Conservation (phyloP, 2,888 invertebrate genomes). For the Caenorhabditis sp. region DNA sequence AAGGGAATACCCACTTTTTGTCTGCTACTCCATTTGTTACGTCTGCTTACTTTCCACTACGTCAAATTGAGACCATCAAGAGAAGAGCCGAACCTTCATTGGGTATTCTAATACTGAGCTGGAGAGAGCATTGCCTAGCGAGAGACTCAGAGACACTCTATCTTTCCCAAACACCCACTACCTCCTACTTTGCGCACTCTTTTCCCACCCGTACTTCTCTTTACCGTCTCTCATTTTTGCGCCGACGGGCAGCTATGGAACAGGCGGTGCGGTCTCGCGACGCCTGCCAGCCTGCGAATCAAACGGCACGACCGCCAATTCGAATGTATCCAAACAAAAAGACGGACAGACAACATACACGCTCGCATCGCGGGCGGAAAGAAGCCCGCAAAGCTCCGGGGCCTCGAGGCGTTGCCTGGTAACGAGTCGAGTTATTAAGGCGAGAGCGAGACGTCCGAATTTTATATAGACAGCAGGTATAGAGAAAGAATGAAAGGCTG, state of each 20-base stretch:
- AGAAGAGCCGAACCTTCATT: conserved; percentile 56
- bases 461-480: conserved; percentile 59
- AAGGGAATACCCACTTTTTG: conserved; percentile 3
- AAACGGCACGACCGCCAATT: conserved; percentile 45
- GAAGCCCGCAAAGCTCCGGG: conserved; percentile 18
- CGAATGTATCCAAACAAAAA: conserved; percentile 19
- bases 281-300: conserved; percentile 58
- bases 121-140: not conserved
- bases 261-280: conserved; percentile 50
- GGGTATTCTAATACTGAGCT: conserved; percentile 52
- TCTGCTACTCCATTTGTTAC: conserved; percentile 22
- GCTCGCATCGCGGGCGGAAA: conserved; percentile 23
- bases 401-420: conserved; percentile 40
- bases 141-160: conserved; percentile 38
- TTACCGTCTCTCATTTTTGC: conserved; percentile 16
- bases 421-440: conserved; percentile 57
- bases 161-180: conserved; percentile 6
- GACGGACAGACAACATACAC: conserved; percentile 17
- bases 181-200: conserved; percentile 29
- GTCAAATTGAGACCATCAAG: conserved; percentile 21
- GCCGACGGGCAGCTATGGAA: conserved; percentile 27
- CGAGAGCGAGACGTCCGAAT: conserved; percentile 41
- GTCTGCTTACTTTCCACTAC: conserved; percentile 30
- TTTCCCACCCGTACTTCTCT: conserved; percentile 34
- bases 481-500: conserved; percentile 58